These are phyloP conservation scores for Tenualosa thibaudeaui DNA, from an alignment of 2,797 vertebrate genomes.

Conservation along the genomic window DNA sequence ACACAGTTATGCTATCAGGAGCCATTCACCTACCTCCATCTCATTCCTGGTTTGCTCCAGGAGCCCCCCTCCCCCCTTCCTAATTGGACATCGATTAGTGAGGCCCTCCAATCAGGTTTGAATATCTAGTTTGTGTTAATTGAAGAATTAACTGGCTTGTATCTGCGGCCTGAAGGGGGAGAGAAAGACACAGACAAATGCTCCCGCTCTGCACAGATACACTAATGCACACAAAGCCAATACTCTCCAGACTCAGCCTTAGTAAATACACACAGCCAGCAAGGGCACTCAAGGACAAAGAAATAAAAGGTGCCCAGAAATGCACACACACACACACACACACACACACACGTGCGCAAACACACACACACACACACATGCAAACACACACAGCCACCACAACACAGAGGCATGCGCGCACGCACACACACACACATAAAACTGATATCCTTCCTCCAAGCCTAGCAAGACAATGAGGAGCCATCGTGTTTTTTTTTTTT, in stretches of 20 bases:
- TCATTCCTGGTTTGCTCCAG: constrained; percentile 31
- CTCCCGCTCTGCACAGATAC: constrained; percentile 43
- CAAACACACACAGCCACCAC: neutral
- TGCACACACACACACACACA: neutral
- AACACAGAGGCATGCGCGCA: neutral
- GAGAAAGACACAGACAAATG: constrained; percentile 57
- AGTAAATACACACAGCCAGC: neutral
- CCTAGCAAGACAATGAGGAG: neutral
- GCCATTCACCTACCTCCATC: constrained; percentile 45
- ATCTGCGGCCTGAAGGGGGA: constrained; percentile 57
- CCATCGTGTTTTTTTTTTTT: too few relatives aligned
- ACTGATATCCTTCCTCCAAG: neutral
- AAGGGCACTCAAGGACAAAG: constrained; percentile 4
- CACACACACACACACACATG: neutral
- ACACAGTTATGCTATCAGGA: constrained; percentile 20
- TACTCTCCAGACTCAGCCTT: neutral
- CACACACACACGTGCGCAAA: neutral
- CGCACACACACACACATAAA: neutral
- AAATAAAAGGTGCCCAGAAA: neutral
- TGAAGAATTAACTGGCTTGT: constrained; percentile 74
- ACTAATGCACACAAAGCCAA: neutral
- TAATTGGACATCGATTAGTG: constrained; percentile 79
- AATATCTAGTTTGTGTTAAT: constrained; percentile 72
- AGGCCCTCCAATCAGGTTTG: constrained; percentile 69
- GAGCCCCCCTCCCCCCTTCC: constrained; percentile 46